A percentile compares a stretch with the other conserved stretches of the same genome.
Evolutionary conservation across 2,113 vertebrate species (phyloP).

Genomic region (Smithornis capensis): DNA sequence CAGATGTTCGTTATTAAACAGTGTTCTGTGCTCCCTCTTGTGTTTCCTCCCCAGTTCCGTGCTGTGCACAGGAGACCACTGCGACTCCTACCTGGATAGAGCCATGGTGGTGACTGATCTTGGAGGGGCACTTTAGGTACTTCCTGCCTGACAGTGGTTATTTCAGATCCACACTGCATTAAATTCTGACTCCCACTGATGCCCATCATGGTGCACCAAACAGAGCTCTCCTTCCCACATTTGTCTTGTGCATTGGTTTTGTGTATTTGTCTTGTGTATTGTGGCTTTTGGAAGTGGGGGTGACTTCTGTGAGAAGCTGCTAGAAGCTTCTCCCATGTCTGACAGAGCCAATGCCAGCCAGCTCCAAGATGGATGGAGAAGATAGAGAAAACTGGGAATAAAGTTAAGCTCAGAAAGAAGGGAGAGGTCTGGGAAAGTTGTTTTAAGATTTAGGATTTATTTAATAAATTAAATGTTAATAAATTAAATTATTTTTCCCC

Average conservation of each 20-base stretch:
- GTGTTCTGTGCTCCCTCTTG: background rate
- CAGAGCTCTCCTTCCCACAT: background rate
- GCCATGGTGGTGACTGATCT: background rate
- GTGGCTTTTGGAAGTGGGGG: background rate
- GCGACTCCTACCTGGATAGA: background rate
- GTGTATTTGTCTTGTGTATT: background rate
- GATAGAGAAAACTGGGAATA: fast-evolving
- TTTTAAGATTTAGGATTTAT: background rate
- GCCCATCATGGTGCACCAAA: background rate
- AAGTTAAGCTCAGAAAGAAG: background rate
- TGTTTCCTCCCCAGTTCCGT: fast-evolving
- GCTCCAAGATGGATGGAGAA: background rate
- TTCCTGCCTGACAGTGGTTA: background rate
- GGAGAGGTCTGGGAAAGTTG: background rate
- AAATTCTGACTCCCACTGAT: background rate
- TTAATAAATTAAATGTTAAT: background rate
- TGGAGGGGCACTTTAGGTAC: background rate
- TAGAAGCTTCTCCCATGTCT: background rate
- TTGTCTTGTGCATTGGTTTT: background rate
- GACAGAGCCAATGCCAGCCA: background rate
- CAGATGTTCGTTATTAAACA: slow-evolving; percentile 41
- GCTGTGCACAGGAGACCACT: fast-evolving
- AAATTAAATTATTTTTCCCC: background rate
- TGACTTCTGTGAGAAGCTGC: background rate
- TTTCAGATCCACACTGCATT: background rate